These are phyloP conservation scores for Donacobius atricapilla DNA, from an alignment of 2,113 vertebrate species.

Conservation along the genomic window DNA sequence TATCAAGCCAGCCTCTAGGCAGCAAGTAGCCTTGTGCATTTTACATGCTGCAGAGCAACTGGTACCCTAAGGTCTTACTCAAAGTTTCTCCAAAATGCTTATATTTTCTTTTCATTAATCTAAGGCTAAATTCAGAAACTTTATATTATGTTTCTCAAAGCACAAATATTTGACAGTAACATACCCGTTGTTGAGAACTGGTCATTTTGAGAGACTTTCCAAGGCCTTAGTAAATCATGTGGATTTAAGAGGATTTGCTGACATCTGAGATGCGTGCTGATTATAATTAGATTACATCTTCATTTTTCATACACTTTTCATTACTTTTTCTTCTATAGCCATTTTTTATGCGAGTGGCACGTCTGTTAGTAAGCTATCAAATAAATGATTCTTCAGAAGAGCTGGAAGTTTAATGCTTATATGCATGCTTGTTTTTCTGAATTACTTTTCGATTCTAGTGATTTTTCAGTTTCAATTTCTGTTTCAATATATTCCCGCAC, in stretches of 20 bases:
- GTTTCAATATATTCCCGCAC: background rate
- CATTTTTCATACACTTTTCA: slow-evolving; percentile 16
- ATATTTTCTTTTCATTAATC: background rate
- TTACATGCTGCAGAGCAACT: background rate
- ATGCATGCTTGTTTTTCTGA: background rate
- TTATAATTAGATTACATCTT: slow-evolving; percentile 6
- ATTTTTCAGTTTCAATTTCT: background rate
- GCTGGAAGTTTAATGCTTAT: background rate
- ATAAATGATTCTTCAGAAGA: background rate
- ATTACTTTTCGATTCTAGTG: background rate
- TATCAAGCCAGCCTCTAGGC: background rate
- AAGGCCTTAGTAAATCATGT: background rate
- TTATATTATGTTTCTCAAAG: background rate
- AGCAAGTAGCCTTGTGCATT: background rate
- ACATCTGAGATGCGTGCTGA: background rate
- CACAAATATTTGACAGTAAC: background rate
- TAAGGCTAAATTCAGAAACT: background rate
- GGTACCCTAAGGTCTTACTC: background rate
- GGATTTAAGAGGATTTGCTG: slow-evolving; percentile 16
- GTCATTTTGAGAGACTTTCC: background rate
- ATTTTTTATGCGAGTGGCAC: background rate
- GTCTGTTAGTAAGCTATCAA: background rate
- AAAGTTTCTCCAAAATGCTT: background rate
- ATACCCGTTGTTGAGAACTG: background rate
- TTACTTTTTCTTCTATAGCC: background rate